A percentile compares a stretch with the other conserved stretches of the same genome.
phyloP scores from a whole-genome alignment of 2,888 invertebrate genomes.

The Cephalotes varians region DNA sequence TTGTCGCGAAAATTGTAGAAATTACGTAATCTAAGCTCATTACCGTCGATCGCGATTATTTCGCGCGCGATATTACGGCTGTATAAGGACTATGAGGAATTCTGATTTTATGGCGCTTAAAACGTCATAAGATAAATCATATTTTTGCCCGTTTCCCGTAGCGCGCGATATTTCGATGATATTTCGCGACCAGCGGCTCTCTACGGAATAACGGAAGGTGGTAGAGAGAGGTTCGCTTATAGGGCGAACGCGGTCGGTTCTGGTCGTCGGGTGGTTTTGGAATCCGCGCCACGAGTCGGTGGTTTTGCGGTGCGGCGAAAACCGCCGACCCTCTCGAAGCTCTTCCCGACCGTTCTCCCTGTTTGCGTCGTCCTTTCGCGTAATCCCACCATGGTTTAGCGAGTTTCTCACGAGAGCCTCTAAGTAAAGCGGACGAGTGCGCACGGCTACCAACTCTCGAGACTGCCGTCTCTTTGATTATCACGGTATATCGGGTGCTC shows the following conservation, averaged over 20 bases:
- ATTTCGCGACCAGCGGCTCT: conserved; percentile 62
- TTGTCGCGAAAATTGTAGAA: conserved; percentile 45
- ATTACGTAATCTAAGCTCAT: background rate
- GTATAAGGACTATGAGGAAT: background rate
- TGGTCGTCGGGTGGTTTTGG: conserved; percentile 79
- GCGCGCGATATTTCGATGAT: conserved; percentile 39
- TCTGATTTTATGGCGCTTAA: conserved; percentile 2
- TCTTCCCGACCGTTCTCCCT: conserved; percentile 66
- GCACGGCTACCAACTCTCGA: conserved; percentile 31
- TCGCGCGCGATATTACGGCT: conserved; percentile 7
- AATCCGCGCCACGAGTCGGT: conserved; percentile 83
- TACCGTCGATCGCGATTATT: background rate
- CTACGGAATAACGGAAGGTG: conserved; percentile 63
- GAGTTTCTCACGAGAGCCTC: conserved; percentile 40
- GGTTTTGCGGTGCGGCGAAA: conserved; percentile 83
- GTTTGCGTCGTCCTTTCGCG: conserved; percentile 60
- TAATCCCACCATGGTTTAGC: conserved; percentile 66
- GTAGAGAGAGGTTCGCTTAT: conserved; percentile 69
- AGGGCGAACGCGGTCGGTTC: conserved; percentile 74
- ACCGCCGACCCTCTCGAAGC: conserved; percentile 79
- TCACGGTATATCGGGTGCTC: conserved; percentile 19
- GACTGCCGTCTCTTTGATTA: conserved; percentile 45
- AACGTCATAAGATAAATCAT: conserved; percentile 3
- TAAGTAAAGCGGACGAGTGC: conserved; percentile 50
- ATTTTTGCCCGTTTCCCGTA: conserved; percentile 34